Evolutionary conservation across 2,113 vertebrate species (phyloP), one percentile per base, ranked within the genome.

Genomic region (Halichoerus grypus): DNA sequence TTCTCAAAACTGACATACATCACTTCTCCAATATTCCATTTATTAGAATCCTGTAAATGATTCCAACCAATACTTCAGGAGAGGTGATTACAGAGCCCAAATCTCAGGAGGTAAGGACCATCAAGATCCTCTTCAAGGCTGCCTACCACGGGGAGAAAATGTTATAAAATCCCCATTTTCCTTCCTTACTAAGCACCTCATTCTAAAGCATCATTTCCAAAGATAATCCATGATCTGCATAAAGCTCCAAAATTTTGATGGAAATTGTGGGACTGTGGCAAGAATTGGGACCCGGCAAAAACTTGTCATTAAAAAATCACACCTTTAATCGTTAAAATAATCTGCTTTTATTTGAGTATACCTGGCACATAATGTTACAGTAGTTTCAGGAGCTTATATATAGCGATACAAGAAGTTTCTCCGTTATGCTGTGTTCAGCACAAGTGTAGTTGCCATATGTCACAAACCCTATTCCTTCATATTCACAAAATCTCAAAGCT

Each of bases 401-500:
- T 33, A 15, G 63, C 0, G 28, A 65, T 65, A 33, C 63, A 65
- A 65, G 28, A 33, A 65, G 36, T 42, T 42, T 72, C 36, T 24
- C 36, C 21, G 1, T 39, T 42, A 6, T 72, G 71, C 71, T 72
- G 11, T 72, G 71, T 5, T 72, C 71, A 72, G 8, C 71, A 26
- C 21, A n/a, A 69, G 67, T 19, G 33, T 65, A 69, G 7, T 33
- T 69, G 33, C 67, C 19, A 71, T 39, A 18, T 42, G 36, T 72
- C 21, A 72, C 71, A 36, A 42, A 24, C 5, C 11, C 71, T 24
- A 22, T 72, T 72, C 36, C 11, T 98, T 98, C 67, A 59, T 97
- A 98, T 96, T 98, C 97, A 97, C 92, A 98, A 98, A 97, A 97
- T 93, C 93, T 97, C 91, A 96, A 98, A 97, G 88, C 97, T 95